phyloP scores from a whole-genome alignment of 1,140 invertebrate genomes.

The Forficula auricularia region DNA sequence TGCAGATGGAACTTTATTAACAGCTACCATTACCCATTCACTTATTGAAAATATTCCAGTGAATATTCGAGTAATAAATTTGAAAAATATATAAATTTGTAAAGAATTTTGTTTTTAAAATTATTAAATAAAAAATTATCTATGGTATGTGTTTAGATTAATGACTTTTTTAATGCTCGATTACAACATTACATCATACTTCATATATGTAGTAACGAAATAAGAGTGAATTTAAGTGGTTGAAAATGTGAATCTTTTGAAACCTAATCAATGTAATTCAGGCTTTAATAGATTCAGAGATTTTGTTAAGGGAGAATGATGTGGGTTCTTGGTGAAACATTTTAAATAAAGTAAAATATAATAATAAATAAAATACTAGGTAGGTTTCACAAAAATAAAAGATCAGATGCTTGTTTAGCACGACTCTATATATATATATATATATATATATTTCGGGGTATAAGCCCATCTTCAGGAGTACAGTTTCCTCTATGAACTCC shows the following conservation, averaged over 20 bases:
- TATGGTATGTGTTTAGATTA: no score
- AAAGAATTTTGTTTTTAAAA: not conserved
- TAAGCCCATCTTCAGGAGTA: no score
- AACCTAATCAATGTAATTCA: not conserved
- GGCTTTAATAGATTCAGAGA: no score
- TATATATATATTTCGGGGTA: no score
- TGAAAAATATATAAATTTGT: slow-evolving; percentile 16
- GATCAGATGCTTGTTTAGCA: not conserved
- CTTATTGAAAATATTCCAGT: slow-evolving; percentile 31
- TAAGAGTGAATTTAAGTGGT: not conserved
- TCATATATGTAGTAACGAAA: not conserved
- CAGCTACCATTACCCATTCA: slow-evolving; percentile 32
- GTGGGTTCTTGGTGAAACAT: no score
- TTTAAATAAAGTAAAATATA: not conserved
- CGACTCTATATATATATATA: no score
- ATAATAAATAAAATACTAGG: not conserved
- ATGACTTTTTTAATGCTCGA: not conserved
- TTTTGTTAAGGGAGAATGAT: no score
- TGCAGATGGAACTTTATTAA: slow-evolving; percentile 32
- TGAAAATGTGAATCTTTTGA: not conserved
- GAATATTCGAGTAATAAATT: slow-evolving; percentile 31
- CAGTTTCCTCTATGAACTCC: no score
- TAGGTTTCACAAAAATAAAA: not conserved
- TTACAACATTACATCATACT: not conserved
- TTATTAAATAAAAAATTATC: no score